Percentiles rank a stretch among this genome's conserved stretches.
Evolutionary conservation across 2,888 invertebrate genomes (phyloP).

Genomic region (Patella caerulea): DNA sequence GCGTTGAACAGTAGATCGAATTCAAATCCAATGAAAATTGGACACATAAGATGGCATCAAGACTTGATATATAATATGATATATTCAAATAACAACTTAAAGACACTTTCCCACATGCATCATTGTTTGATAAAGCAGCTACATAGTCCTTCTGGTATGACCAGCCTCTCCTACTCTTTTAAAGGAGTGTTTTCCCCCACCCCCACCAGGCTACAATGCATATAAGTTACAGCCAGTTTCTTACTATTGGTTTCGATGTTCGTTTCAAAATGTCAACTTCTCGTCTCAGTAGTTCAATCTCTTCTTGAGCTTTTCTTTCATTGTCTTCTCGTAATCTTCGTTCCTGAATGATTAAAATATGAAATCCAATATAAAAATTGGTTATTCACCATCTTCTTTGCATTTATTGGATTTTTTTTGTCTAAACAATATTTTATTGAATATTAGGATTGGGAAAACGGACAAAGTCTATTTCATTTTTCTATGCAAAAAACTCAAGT

Average conservation of each 20-base stretch:
- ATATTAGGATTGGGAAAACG: too few species aligned
- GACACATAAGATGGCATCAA: background rate
- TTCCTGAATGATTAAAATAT: slow-evolving; percentile 45
- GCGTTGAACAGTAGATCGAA: too few species aligned
- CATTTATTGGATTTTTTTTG: background rate
- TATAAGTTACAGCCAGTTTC: too few species aligned
- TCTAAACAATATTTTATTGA: too few species aligned
- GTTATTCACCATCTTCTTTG: background rate
- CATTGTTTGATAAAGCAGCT: too few species aligned
- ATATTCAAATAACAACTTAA: too few species aligned
- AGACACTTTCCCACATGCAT: too few species aligned
- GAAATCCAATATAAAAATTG: background rate
- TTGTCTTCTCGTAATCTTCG: slow-evolving; percentile 50
- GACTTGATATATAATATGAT: background rate
- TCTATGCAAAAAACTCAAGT: background rate
- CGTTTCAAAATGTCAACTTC: slow-evolving; percentile 56
- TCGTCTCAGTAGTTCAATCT: slow-evolving; percentile 56
- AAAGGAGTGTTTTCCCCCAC: too few species aligned
- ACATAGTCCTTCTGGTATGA: too few species aligned
- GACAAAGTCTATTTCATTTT: too few species aligned
- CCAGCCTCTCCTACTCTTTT: too few species aligned
- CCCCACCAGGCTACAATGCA: too few species aligned
- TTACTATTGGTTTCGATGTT: slow-evolving; percentile 46
- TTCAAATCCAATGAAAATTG: background rate
- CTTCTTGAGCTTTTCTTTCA: slow-evolving; percentile 56